Percentiles rank a stretch among this genome's conserved stretches.
phyloP scores from a whole-genome alignment of 2,797 vertebrate genomes.

The Melanitta fusca region DNA sequence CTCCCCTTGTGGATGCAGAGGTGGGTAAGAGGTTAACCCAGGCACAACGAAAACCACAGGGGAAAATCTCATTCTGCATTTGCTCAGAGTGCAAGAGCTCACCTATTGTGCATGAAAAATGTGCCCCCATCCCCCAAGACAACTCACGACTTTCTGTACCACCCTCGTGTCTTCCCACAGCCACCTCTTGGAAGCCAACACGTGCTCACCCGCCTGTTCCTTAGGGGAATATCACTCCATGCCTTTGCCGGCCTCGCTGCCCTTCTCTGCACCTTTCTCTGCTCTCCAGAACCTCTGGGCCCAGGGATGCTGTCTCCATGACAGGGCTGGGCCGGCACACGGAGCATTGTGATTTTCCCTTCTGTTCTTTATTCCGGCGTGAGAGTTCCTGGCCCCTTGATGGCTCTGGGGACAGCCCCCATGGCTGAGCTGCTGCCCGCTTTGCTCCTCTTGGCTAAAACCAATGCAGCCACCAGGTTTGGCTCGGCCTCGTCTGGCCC shows the following conservation, averaged over 20 bases:
- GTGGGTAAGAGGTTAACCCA: background rate
- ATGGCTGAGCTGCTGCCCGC: background rate
- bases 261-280: background rate
- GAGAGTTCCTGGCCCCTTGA: background rate
- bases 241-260: background rate
- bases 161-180: background rate
- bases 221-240: rapidly evolving
- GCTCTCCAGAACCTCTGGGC: background rate
- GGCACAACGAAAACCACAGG: background rate
- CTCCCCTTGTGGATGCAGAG: rapidly evolving
- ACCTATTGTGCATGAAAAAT: background rate
- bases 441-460: background rate
- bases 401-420: rapidly evolving
- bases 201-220: background rate
- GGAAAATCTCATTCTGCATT: background rate
- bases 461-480: background rate
- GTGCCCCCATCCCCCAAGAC: too few species aligned
- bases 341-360: background rate
- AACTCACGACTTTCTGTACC: background rate
- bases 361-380: background rate
- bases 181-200: background rate
- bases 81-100: background rate
- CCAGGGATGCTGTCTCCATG: rapidly evolving
- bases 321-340: too few species aligned
- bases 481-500: background rate